phyloP scores from a whole-genome alignment of 2,797 vertebrate genomes.

The Pelochelys cantorii region DNA sequence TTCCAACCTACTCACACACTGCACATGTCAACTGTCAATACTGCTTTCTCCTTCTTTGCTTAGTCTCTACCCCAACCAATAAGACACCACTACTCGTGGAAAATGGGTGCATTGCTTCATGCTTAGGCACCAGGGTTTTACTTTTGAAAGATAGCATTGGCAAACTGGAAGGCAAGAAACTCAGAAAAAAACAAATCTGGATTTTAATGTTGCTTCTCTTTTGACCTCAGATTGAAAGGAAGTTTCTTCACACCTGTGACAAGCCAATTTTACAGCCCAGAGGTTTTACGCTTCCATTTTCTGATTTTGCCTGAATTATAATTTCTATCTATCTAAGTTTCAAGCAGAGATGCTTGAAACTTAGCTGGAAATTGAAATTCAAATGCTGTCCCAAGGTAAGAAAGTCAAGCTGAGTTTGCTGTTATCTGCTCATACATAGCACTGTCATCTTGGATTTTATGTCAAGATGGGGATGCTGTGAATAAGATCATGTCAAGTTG shows the following conservation, averaged over 20 bases:
- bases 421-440: background rate
- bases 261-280: too few species aligned
- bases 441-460: background rate
- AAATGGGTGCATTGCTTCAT: background rate
- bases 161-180: background rate
- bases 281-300: background rate
- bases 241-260: background rate
- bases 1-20: background rate
- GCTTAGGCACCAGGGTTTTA: background rate
- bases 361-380: background rate
- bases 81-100: background rate
- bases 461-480: background rate
- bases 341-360: background rate
- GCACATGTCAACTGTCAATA: background rate
- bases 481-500: conserved; percentile 33
- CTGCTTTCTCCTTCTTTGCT: background rate
- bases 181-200: background rate
- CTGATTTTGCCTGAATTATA: background rate
- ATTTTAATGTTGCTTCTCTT: background rate
- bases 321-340: background rate
- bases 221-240: background rate
- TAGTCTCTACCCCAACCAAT: background rate
- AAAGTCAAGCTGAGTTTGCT: background rate
- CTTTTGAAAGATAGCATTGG: background rate
- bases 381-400: background rate